phyloP scores from a whole-genome alignment of 1,140 invertebrate genomes.

The Drosophila rufa region DNA sequence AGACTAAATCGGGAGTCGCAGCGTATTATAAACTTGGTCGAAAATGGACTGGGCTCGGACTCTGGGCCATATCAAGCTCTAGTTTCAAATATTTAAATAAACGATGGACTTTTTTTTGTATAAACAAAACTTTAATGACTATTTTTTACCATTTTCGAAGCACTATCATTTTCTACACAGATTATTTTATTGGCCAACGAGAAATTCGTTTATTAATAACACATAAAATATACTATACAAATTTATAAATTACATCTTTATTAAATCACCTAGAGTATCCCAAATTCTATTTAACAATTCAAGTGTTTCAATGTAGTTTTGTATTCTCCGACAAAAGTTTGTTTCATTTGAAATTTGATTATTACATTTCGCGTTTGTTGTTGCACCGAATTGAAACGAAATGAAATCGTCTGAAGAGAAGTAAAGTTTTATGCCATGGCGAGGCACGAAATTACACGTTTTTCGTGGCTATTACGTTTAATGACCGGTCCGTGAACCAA shows the following conservation, averaged over 20 bases:
- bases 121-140: too few relatives aligned
- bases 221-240: too few relatives aligned
- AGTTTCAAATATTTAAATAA: slow-evolving; percentile 5
- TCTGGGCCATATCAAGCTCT: too few relatives aligned
- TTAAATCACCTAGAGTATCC: slow-evolving; percentile 15
- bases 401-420: slow-evolving; percentile 37
- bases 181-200: too few relatives aligned
- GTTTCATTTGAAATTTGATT: slow-evolving; percentile 75
- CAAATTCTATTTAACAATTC: neutral
- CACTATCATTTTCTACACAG: too few relatives aligned
- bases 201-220: too few relatives aligned
- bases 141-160: too few relatives aligned
- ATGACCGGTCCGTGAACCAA: slow-evolving; percentile 47
- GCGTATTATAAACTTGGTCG: slow-evolving; percentile 3
- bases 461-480: slow-evolving; percentile 76
- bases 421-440: slow-evolving; percentile 64
- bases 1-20: slow-evolving; percentile 7
- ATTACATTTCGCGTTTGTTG: slow-evolving; percentile 49
- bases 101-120: too few relatives aligned
- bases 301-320: slow-evolving; percentile 16
- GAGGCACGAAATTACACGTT: slow-evolving; percentile 68
- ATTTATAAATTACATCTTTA: neutral
- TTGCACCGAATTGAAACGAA: slow-evolving; percentile 24
- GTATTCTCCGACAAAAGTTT: slow-evolving; percentile 41
- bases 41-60: neutral